A percentile compares a stretch with the other conserved stretches of the same genome.
Evolutionary conservation across 2,113 vertebrate genomes (phyloP).

Genomic region (Agapornis roseicollis): DNA sequence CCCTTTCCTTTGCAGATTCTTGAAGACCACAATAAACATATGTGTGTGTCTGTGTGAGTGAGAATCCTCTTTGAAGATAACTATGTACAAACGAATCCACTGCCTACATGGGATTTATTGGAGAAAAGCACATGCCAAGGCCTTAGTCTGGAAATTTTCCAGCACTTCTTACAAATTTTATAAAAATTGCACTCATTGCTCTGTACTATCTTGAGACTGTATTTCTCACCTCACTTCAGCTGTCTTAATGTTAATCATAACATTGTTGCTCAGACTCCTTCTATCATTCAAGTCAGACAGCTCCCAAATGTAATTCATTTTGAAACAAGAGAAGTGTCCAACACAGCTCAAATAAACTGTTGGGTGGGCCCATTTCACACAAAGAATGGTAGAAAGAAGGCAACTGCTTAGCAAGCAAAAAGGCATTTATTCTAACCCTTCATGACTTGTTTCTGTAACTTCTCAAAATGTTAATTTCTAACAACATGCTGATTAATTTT

Average conservation of each 20-base stretch:
- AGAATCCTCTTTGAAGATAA: neutral
- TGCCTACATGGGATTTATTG: neutral
- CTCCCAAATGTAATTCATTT: neutral
- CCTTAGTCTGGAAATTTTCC: neutral
- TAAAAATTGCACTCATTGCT: neutral
- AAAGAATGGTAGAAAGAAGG: neutral
- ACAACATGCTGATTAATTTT: neutral
- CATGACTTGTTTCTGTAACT: neutral
- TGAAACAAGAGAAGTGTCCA: neutral
- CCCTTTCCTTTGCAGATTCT: neutral
- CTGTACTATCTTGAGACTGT: neutral
- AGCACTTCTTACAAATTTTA: neutral
- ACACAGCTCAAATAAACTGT: neutral
- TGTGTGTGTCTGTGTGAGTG: neutral
- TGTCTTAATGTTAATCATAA: neutral
- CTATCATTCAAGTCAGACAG: neutral
- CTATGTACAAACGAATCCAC: neutral
- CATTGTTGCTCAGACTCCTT: neutral
- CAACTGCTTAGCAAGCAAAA: neutral
- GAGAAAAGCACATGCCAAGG: neutral
- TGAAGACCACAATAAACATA: neutral
- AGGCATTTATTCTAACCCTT: neutral
- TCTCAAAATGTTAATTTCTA: neutral
- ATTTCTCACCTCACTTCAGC: constrained; percentile 14
- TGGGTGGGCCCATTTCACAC: neutral